Conservation (phyloP, 2,113 vertebrate genomes). For the Prionailurus bengalensis region DNA sequence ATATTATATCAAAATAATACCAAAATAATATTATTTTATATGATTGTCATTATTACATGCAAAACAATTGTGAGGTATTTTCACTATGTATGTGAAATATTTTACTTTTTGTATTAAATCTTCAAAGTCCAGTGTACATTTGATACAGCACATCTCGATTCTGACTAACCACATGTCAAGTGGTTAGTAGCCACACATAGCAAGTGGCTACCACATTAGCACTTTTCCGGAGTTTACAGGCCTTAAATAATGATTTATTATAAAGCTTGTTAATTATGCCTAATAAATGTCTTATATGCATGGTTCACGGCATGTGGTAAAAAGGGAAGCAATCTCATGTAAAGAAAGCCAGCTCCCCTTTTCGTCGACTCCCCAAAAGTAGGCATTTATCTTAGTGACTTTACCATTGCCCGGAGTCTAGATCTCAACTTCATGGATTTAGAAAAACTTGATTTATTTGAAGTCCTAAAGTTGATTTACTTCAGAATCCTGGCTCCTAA, state of each 20-base stretch:
- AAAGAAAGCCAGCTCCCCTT: background rate
- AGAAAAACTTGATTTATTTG: constrained; percentile 10
- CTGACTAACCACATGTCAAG: background rate
- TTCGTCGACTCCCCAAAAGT: background rate
- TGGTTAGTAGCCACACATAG: background rate
- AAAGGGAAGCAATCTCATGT: background rate
- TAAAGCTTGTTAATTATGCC: background rate
- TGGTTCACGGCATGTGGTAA: background rate
- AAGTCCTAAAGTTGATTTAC: constrained; percentile 7
- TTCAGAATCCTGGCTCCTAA: background rate
- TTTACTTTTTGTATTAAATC: background rate
- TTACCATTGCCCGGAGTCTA: background rate
- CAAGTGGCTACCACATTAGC: background rate
- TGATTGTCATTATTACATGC: background rate
- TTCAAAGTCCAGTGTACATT: background rate
- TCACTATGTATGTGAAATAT: background rate
- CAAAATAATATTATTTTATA: background rate
- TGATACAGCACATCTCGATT: background rate
- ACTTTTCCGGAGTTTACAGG: background rate
- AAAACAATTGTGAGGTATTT: background rate
- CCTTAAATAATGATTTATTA: background rate
- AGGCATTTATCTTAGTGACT: background rate
- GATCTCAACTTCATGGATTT: background rate
- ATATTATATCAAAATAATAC: background rate
- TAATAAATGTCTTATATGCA: background rate